Base-by-base conservation (phyloP, 2,113 vertebrate genomes). In the Nannobrachium achirus region DNA sequence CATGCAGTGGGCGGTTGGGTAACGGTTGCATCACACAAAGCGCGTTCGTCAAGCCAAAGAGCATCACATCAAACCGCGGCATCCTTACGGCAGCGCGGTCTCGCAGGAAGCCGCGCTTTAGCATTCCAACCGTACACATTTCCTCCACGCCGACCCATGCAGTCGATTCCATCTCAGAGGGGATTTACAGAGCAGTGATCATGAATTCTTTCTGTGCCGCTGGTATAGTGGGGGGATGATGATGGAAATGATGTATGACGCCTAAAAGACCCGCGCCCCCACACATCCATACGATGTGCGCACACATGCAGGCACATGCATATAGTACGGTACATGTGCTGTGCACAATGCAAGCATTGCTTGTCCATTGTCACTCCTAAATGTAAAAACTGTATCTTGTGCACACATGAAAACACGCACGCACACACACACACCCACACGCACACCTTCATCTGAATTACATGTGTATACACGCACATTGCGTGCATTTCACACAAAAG, bases 11-110 rank as follows among this genome's bases (percentile, higher is more conserved):
- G 82, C 71, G 60, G 76, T 73, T 72, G 82, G 60, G 76, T 74
- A 85, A 85, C 63, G 76, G 72, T 86, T 86, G 80, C 82, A 84
- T 86, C 86, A 85, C 45, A 57, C n/a, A n/a, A n/a, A 72, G 50
- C 75, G 69, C 50, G 69, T 62, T 73, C 69, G 69, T 46, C 44
- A 60, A 66, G 73, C 63, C 75, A 79, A 69, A 73, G 58, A 77
- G 78, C 73, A 73, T 20, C 41, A 69, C 59, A 84, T 83, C 80
- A 86, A 84, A 78, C 66, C 13, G 40, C 52, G 74, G 71, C 33
- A 50, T 61, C 63, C 71, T 67, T 5, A 65, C 49, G 0, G 25
- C 75, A 63, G 55, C 62, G 42, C 59, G 42, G 33, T 61, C 63
- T 66, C 71, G 16, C 45, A 73, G 73, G 72, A 45, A 69, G 65